A percentile compares a stretch with the other conserved stretches of the same genome.
phyloP scores from a whole-genome alignment of 2,113 vertebrate genomes.

The Narcine bancroftii region DNA sequence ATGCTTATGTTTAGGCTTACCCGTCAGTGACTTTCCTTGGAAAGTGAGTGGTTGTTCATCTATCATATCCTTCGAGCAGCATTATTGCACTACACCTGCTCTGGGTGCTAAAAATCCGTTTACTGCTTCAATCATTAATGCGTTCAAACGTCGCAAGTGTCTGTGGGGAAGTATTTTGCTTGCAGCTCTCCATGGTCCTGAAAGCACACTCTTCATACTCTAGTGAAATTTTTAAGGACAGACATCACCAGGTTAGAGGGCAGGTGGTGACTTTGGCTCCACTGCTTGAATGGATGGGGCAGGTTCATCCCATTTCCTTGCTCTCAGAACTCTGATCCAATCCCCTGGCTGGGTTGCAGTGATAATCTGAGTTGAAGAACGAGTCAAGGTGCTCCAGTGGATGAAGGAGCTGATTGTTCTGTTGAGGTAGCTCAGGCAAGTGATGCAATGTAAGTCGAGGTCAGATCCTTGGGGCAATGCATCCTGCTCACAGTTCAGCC shows the following conservation, averaged over 20 bases:
- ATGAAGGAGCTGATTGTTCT: not conserved
- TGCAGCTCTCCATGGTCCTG: not conserved
- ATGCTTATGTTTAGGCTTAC: not conserved
- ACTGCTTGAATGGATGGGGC: not conserved
- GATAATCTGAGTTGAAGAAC: not conserved
- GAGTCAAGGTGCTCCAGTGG: not conserved
- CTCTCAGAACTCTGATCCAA: not conserved
- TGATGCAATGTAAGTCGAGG: not conserved
- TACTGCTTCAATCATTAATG: no score
- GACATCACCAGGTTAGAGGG: no score
- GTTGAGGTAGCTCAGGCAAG: not conserved
- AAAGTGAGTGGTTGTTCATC: not conserved
- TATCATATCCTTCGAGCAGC: not conserved
- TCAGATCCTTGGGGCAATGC: not conserved
- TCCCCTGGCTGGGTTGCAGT: not conserved
- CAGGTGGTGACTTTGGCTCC: no score
- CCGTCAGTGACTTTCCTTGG: not conserved
- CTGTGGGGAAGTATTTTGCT: not conserved
- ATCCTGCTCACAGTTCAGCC: not conserved
- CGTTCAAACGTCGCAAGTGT: not conserved
- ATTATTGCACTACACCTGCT: not conserved
- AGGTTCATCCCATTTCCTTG: not conserved
- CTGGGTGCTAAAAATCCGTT: no score
- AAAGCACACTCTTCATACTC: not conserved
- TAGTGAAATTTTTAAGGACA: not conserved